phyloP scores from a whole-genome alignment of 2,797 vertebrate species.

The Oophaga sylvatica region DNA sequence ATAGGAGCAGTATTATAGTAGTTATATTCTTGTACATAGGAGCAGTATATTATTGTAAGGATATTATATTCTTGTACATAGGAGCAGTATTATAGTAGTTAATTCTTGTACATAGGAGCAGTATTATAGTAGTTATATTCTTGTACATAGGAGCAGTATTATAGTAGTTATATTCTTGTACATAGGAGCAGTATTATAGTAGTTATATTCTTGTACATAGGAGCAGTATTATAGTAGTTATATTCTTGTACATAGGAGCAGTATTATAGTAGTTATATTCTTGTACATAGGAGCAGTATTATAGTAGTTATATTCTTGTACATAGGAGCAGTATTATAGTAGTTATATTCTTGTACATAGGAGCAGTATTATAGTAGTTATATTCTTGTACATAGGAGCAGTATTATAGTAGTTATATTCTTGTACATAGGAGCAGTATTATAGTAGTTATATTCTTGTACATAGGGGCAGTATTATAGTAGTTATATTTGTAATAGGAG shows the following conservation, averaged over 20 bases:
- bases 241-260: background rate
- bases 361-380: constrained; percentile 8
- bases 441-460: too few relatives aligned
- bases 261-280: constrained; percentile 16
- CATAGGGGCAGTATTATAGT: too few relatives aligned
- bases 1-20: background rate
- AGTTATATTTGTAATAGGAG: too few relatives aligned
- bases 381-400: background rate
- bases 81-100: too few relatives aligned
- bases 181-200: constrained; percentile 1
- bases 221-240: background rate
- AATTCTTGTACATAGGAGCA: background rate
- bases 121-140: constrained; percentile 8
- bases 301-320: constrained; percentile 16
- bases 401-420: constrained; percentile 20
- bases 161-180: constrained; percentile 6
- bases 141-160: background rate
- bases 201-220: background rate
- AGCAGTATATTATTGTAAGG: background rate
- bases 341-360: constrained; percentile 4
- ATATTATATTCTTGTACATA: constrained; percentile 4
- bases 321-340: constrained; percentile 8
- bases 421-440: constrained; percentile 1
- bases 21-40: constrained; percentile 3
- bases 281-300: constrained; percentile 7